Evolutionary conservation across 2,113 vertebrate species (phyloP).

Genomic region (Semnornis frantzii): DNA sequence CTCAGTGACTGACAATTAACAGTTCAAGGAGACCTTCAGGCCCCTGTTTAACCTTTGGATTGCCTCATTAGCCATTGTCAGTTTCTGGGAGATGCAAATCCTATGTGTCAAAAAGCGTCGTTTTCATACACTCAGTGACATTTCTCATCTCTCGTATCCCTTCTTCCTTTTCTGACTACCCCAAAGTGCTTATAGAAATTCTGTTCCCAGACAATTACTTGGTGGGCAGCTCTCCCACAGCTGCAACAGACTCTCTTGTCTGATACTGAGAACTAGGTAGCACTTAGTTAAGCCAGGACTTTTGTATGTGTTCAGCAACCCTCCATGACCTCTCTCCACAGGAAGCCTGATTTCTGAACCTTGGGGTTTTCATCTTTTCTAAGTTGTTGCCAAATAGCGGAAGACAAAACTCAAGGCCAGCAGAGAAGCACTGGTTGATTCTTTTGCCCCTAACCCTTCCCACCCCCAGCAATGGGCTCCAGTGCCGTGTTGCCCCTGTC

Average conservation of each 20-base stretch:
- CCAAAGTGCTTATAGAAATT: not conserved
- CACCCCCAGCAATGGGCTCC: not conserved
- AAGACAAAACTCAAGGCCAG: not conserved
- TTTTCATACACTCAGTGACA: not conserved
- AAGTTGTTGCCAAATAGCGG: not conserved
- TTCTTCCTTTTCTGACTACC: not conserved
- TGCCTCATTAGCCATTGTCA: not conserved
- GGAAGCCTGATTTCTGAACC: not conserved
- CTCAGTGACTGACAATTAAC: not conserved
- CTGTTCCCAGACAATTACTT: not conserved
- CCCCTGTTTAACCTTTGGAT: not conserved
- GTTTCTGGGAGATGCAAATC: not conserved
- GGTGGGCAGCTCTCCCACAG: not conserved
- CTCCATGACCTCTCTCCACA: not conserved
- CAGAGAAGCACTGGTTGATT: not conserved
- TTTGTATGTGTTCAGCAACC: fast-evolving
- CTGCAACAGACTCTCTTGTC: not conserved
- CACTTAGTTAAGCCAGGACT: not conserved
- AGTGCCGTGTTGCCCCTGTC: fast-evolving
- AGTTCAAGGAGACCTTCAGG: not conserved
- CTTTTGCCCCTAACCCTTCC: not conserved
- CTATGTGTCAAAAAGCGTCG: not conserved
- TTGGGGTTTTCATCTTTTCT: not conserved
- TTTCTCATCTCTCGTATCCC: not conserved
- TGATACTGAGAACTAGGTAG: not conserved